A percentile compares a stretch with the other conserved stretches of the same genome.
phyloP scores from a whole-genome alignment of 1,140 invertebrate species.

The Panagrolaimus sp. region DNA sequence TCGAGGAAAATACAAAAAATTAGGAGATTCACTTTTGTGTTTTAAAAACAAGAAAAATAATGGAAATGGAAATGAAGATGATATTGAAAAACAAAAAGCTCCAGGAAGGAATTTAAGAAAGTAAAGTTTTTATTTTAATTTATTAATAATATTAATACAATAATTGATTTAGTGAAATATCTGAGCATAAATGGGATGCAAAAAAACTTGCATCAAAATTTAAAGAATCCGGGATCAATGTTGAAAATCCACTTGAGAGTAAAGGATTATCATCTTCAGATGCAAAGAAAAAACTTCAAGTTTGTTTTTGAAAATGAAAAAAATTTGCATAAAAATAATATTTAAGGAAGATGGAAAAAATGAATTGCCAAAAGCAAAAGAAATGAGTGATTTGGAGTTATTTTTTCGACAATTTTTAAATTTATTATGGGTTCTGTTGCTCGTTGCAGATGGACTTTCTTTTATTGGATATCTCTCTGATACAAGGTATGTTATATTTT shows the following conservation, averaged over 20 bases:
- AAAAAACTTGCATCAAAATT: conserved; percentile 19
- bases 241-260: conserved; percentile 34
- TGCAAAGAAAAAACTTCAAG: conserved; percentile 2
- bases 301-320: too few species aligned
- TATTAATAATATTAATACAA: too few species aligned
- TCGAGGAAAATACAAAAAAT: too few species aligned
- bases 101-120: too few species aligned
- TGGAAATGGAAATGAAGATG: too few species aligned
- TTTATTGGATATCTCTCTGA: conserved; percentile 29
- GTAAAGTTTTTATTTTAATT: too few species aligned
- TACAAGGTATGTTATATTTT: neutral
- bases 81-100: too few species aligned
- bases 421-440: conserved; percentile 34
- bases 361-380: conserved; percentile 33
- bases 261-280: conserved; percentile 20
- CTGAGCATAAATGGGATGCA: conserved; percentile 37
- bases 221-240: conserved; percentile 33
- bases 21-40: too few species aligned
- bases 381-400: conserved; percentile 31
- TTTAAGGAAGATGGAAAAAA: conserved; percentile 33
- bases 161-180: too few species aligned
- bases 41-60: too few species aligned
- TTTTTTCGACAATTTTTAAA: conserved; percentile 37
- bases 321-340: too few species aligned
- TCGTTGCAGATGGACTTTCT: conserved; percentile 28